Base-by-base conservation (phyloP, 2,888 invertebrate genomes). In the Seira sanloemensis region DNA sequence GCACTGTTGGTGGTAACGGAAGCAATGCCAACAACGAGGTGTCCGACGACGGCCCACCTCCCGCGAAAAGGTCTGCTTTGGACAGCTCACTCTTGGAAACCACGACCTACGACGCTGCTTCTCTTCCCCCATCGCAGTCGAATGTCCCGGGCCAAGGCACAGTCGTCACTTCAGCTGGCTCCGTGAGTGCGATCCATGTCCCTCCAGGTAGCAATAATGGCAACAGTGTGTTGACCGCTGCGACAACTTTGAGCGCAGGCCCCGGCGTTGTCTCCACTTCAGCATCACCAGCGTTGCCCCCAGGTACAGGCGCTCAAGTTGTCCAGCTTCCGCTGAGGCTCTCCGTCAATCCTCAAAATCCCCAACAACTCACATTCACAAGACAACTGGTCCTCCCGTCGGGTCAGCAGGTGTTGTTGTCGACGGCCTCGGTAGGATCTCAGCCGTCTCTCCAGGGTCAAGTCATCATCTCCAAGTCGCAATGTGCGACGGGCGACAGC, bases 361-460 rank as follows among this genome's bases (percentile, higher is more conserved):
- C 86, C 16, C 89, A 85, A 69, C 89, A 88, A 71, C 72, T 87
- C 68, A 88, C 87, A 25, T 90, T 87, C 82, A 88, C 84, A 1
- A 82, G 88, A 77, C 90, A 87, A 74, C 86, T 88, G 69, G 88
- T 88, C 26, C 86, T 87, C 77, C 89, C 87, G 46, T 80, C 88
- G 0, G 89, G 90, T 46, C 89, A 89, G 54, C 90, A 89, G 54
- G 83, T 90, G 18, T 76, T 89, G 24, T 87, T 88, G 24, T 87
- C 89, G 24, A 85, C 88, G 12, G 86, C 78, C 21, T 86, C 86
- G 78, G n/a, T n/a, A n/a, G n/a, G n/a, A n/a, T 82, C 86, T 16
- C 84, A 78, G 68, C 76, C 84, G 1, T 27, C 78, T 9, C 87
- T 85, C 54, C 90, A 86, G 81, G 89, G 85, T 66, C 89, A 89